Conservation (phyloP, 2,888 invertebrate species). For the Scaptodrosophila latifasciaeformis region DNA sequence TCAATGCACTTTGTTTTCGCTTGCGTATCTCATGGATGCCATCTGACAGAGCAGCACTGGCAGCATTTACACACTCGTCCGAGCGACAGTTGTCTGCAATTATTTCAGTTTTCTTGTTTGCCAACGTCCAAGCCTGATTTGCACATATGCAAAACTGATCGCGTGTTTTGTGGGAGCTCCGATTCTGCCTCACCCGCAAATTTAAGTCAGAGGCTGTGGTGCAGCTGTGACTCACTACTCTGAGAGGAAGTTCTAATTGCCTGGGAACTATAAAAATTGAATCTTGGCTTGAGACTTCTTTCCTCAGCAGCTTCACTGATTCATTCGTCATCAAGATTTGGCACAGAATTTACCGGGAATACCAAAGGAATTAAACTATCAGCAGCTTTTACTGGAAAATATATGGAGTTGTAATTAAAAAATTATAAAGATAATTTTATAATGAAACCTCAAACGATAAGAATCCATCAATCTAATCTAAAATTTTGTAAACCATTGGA, state of each 20-base stretch:
- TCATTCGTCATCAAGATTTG: no score
- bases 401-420: no score
- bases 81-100: slow-evolving; percentile 21
- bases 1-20: slow-evolving; percentile 42
- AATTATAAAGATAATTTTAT: no score
- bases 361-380: no score
- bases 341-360: no score
- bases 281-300: no score
- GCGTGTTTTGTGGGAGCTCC: not conserved
- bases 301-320: no score
- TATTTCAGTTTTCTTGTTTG: slow-evolving; percentile 8
- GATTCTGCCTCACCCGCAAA: not conserved
- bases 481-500: no score
- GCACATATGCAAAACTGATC: slow-evolving; percentile 16
- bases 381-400: no score
- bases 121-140: not conserved
- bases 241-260: slow-evolving; percentile 20
- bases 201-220: slow-evolving; percentile 16
- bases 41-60: slow-evolving; percentile 18
- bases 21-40: slow-evolving; percentile 34
- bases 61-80: slow-evolving; percentile 10
- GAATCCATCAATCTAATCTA: no score
- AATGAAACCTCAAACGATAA: no score
- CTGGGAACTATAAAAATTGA: slow-evolving; percentile 18
- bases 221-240: not conserved